Evolutionary conservation across 2,113 vertebrate genomes (phyloP).

Genomic region (Bothrops jararaca): DNA sequence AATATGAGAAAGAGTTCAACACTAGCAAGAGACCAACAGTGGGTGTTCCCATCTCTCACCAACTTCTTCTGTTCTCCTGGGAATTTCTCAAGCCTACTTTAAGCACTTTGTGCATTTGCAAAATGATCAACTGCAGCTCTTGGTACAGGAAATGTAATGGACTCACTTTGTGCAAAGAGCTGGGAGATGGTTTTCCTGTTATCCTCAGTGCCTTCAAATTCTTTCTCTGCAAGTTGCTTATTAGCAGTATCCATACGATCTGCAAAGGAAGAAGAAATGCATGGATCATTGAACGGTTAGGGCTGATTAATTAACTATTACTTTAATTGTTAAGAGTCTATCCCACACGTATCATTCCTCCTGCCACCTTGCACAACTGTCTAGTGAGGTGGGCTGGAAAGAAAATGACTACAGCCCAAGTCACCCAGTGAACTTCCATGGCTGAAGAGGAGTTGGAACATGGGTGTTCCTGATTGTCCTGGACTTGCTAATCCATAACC

Average conservation of each 20-base stretch:
- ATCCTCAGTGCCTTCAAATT: constrained; percentile 93
- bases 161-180: constrained; percentile 94
- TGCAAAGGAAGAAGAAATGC: constrained; percentile 53
- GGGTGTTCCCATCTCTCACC: neutral
- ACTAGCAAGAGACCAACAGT: neutral
- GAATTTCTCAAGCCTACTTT: neutral
- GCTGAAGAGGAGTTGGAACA: neutral
- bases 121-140: neutral
- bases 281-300: neutral
- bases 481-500: neutral
- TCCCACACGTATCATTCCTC: neutral
- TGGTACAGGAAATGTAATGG: neutral
- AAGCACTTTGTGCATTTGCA: neutral
- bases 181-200: constrained; percentile 96
- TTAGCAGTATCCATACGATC: constrained; percentile 97
- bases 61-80: neutral
- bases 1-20: neutral
- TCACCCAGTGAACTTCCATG: neutral
- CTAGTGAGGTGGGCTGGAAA: neutral
- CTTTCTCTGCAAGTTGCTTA: constrained; percentile 93
- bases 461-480: neutral
- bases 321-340: neutral
- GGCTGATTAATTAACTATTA: neutral
- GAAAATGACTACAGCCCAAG: neutral
- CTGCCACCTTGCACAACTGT: neutral